Base-by-base conservation (phyloP, 2,888 invertebrate genomes). In the Athetis lepigone region DNA sequence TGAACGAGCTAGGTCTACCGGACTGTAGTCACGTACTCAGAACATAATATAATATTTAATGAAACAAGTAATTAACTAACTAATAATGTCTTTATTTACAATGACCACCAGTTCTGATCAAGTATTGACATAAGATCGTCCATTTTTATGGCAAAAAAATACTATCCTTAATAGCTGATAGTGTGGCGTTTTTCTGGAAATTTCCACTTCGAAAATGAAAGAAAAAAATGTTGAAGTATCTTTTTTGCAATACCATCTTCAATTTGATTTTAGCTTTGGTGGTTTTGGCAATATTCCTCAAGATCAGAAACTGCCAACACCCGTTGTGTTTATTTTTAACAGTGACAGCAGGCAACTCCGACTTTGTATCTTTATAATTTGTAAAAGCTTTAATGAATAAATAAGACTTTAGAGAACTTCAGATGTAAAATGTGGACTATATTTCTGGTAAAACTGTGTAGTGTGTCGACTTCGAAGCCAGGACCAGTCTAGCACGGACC, bases 1-100 rank as follows among this genome's bases (percentile, higher is more conserved):
- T 5, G 18, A 18, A n/a, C 29, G 4, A 1, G 3, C 18, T 6
- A 7, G 5, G 36, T 25, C n/a, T 56, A 62, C 55, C 25, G 29
- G 69, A 9, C n/a, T 7, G 0, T 2, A 9, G 75, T 71, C 70
- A 71, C 70, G 70, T 74, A 71, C 23, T 2, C 66, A 36, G 50
- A 45, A 39, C 8, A 16, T 16, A 16, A 4, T 42, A 29, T 13
- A 25, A 9, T 37, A 58, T 40, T 40, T 55, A 73, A 55, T 47
- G 9, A 49, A 36, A 27, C 21, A 37, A 73, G 49, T 43, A n/a
- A 56, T 74, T 56, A 62, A 21, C 1, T 16, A 37, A 21, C 13
- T 9, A 23, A 47, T 45, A 40, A 52, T 21, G 19, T 39, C 21
- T 68, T 36, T 37, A 27, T 33, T 46, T 36, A 39, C 42, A 46